phyloP scores from a whole-genome alignment of 2,797 vertebrate genomes.

The Hafferia zeledoni region DNA sequence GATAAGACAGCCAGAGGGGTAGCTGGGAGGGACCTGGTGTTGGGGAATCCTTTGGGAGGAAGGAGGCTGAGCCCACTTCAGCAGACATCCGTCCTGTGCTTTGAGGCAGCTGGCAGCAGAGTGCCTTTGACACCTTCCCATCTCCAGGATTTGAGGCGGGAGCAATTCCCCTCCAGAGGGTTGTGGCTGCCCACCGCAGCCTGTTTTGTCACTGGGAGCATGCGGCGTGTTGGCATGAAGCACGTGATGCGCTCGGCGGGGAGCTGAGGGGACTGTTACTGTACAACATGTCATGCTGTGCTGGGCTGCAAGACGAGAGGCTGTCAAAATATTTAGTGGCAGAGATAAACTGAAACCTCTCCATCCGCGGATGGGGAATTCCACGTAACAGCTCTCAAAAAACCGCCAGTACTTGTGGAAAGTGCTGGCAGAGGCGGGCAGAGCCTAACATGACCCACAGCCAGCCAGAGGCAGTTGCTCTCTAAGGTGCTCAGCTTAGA shows the following conservation, averaged over 20 bases:
- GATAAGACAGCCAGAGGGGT: background rate
- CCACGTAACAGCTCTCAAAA: background rate
- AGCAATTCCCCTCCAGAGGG: accelerated
- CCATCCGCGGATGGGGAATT: background rate
- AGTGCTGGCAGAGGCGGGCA: accelerated
- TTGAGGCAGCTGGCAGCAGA: accelerated
- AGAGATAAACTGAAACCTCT: background rate
- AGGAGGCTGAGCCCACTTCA: accelerated
- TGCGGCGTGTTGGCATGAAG: accelerated
- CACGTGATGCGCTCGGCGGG: accelerated
- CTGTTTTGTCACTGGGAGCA: accelerated
- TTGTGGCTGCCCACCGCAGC: accelerated
- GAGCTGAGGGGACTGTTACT: background rate
- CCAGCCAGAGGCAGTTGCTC: background rate
- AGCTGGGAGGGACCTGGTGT: background rate
- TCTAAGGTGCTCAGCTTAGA: background rate
- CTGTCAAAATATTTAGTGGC: constrained; percentile 48
- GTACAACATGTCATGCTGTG: background rate
- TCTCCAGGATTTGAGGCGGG: background rate
- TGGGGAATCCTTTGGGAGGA: background rate
- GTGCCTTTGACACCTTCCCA: background rate
- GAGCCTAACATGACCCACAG: accelerated
- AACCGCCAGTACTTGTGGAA: background rate
- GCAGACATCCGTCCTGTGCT: background rate
- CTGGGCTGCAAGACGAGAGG: background rate